Evolutionary conservation across 2,113 vertebrate species (phyloP), one percentile per base, ranked within the genome.

Genomic region (Oncorhynchus tshawytscha): DNA sequence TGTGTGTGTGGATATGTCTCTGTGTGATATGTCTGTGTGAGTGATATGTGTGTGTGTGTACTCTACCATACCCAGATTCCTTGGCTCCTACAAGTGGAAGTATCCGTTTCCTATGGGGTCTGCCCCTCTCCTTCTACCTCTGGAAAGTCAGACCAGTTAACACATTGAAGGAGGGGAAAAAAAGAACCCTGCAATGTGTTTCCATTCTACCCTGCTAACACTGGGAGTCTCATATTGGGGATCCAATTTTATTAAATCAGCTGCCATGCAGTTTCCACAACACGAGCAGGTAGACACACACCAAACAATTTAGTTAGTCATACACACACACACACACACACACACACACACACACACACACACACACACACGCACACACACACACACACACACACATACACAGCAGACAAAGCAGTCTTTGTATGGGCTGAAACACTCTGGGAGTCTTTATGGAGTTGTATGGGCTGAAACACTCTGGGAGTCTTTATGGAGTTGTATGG

Each of bases 211-310:
- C 89, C 90, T 84, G 85, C 84, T 87, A 81, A 92, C 86, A 86
- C 85, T 90, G 92, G 78, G 85, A 91, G 92, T 90, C 89, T 85
- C 92, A 86, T 91, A 91, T 81, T 76, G 73, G 20, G 91, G 91
- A 89, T 95, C 91, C 93, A 93, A 45, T 95, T 94, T 95, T 93
- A 91, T 94, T 94, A 94, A 95, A 94, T 92, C 93, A 93, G 88
- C 89, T 79, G 89, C 87, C 83, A 87, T 69, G 76, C 75, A 84
- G 80, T 92, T 92, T 82, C 92, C 92, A 88, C 72, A 85, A 86
- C 76, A 86, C 81, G 76, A 74, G 83, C 93, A 95, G 95, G 95
- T 95, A 94, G 90, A 80, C 76, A 81, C 84, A 82, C 5, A 34
- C 34, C 6, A 34, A 34, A 34, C 34, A 0, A 34, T 34, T 34